Conservation (phyloP, 2,888 invertebrate genomes). For the Napeogenes sylphis region DNA sequence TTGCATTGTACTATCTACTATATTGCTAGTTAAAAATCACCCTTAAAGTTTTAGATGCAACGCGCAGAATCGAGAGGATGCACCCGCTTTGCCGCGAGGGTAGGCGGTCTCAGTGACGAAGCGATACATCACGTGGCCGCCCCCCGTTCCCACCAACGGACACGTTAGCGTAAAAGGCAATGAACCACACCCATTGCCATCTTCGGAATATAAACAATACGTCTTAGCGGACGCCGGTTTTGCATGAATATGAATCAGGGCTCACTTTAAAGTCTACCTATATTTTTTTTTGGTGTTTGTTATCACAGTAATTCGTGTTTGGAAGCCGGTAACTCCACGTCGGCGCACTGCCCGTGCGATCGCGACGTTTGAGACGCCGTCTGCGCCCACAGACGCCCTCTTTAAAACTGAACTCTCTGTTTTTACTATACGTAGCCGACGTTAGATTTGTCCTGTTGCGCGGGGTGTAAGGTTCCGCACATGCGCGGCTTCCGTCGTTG, state of each 20-base stretch:
- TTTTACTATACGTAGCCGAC: conserved; percentile 48
- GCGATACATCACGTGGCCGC: conserved; percentile 47
- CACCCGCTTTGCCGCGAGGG: conserved; percentile 35
- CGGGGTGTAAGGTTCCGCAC: conserved; percentile 43
- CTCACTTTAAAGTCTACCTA: conserved; percentile 31
- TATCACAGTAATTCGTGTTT: conserved; percentile 49
- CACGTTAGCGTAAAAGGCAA: conserved; percentile 42
- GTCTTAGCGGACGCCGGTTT: conserved; percentile 14
- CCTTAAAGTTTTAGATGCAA: conserved; percentile 39
- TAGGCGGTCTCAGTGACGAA: conserved; percentile 35
- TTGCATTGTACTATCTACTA: conserved; percentile 25
- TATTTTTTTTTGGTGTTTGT: conserved; percentile 46
- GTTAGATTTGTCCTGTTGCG: conserved; percentile 54
- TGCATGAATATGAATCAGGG: conserved; percentile 8
- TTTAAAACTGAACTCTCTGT: conserved; percentile 56
- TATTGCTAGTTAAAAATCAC: conserved; percentile 30
- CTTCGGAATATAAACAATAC: conserved; percentile 34
- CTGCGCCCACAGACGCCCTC: conserved; percentile 60
- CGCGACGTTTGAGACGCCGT: conserved; percentile 53
- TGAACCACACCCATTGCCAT: conserved; percentile 52
- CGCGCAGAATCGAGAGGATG: conserved; percentile 49
- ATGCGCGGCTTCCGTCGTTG: conserved; percentile 45
- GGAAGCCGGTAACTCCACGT: conserved; percentile 33
- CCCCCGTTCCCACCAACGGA: conserved; percentile 31
- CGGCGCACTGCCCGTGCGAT: conserved; percentile 37